Conservation (phyloP, 2,113 vertebrate genomes). For the Butastur rufipennis region DNA sequence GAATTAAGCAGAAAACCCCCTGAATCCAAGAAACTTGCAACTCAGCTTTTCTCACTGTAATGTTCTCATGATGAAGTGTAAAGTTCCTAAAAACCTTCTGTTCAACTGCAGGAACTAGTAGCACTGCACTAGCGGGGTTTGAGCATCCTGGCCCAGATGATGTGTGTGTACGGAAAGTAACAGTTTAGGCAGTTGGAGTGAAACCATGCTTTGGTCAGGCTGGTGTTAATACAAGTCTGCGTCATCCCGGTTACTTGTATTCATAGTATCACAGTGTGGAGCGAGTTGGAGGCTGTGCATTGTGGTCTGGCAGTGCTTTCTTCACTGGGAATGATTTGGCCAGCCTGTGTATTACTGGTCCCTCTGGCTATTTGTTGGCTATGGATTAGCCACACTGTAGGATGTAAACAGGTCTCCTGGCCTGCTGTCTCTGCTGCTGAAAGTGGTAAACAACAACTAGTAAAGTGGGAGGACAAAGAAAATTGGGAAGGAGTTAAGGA, state of each 20-base stretch:
- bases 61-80: background rate
- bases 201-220: background rate
- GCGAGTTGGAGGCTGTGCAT: background rate
- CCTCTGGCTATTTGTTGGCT: background rate
- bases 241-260: background rate
- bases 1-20: background rate
- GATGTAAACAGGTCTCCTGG: background rate
- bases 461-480: background rate
- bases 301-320: background rate
- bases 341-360: background rate
- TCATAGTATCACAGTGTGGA: background rate
- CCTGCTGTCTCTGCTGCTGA: background rate
- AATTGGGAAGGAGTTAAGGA: background rate
- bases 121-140: background rate
- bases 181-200: background rate
- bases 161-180: accelerated
- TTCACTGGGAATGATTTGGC: background rate
- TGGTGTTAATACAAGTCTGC: background rate
- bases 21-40: background rate
- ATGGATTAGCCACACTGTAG: background rate
- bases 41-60: background rate
- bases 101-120: background rate
- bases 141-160: background rate
- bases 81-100: background rate
- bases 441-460: background rate